Base-by-base conservation (phyloP, 64 coral and sea anemone species). In the Platygyra sinensis region DNA sequence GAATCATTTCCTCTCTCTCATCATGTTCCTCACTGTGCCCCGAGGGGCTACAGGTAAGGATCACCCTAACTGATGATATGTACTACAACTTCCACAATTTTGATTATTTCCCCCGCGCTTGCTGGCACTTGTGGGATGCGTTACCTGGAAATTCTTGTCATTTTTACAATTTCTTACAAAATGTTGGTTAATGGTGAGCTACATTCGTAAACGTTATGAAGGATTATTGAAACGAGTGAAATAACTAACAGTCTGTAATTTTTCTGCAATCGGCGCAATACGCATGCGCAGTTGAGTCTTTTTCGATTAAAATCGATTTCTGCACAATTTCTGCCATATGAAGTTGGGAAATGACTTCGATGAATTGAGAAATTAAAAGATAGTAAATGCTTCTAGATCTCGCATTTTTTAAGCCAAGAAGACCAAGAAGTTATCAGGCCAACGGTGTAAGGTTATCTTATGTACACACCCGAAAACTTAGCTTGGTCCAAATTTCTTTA, bases 1-100 rank as follows among this genome's bases (percentile, higher is more conserved):
- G 75, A 85, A 80, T 96, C 94, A 96, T 96, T 64, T 69, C 65
- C 79, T 60, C 86, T 88, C 72, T 52, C 27, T 96, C 94, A 96
- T 96, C 94, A 96, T 73, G 31, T 86, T 65, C 94, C 94, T 96
- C 83, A 93, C 94, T 96, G 90, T 86, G 90, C 90, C 94, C 80
- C 63, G 54, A 39, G 8, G 80, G 94, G 90, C 90, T 60, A 83
- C 94, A 96, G 94, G 90, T 93, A 92, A 96, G 94, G 94, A 96
- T 96, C 87, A 96, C 90, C 94, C 94, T 86, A 67, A 75, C 94
- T 90, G 90, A 96, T 96, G 64, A 92, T 95, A 77, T 27, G 0
- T 0, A 5, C 0, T 0, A 13, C 0, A 0, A 0, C 0, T 55
- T 6, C 50, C 13, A 0, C 18, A 15, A 38, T 29, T 49, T 0